These are phyloP conservation scores for Drosophila tsacasi DNA, from an alignment of 1,140 invertebrate genomes.

Conservation along the genomic window DNA sequence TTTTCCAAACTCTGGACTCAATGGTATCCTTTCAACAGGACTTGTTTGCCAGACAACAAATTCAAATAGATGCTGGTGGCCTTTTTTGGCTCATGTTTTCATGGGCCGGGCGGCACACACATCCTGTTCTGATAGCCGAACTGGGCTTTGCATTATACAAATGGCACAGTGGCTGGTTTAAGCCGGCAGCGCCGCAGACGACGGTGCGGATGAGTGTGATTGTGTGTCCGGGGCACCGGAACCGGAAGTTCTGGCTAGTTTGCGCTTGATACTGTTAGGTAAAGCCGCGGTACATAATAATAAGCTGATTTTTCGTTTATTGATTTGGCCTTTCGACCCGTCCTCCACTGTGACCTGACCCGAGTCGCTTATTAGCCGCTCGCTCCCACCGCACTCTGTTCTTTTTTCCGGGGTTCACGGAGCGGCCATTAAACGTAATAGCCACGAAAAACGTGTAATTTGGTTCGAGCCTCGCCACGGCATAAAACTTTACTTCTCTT, in stretches of 20 bases:
- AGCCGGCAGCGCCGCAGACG: slow-evolving; percentile 70
- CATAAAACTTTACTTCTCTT: slow-evolving; percentile 64
- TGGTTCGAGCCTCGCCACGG: slow-evolving; percentile 45
- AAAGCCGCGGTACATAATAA: slow-evolving; percentile 48
- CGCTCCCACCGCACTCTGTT: slow-evolving; percentile 11
- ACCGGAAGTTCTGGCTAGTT: slow-evolving; percentile 82
- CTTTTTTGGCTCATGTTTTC: slow-evolving; percentile 40
- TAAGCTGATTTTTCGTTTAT: slow-evolving; percentile 79
- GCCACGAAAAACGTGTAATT: slow-evolving; percentile 75
- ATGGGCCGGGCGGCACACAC: slow-evolving; percentile 41
- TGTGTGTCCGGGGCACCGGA: slow-evolving; percentile 62
- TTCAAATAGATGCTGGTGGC: slow-evolving; percentile 54
- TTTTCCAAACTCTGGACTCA: slow-evolving; percentile 52
- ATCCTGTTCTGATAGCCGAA: slow-evolving; percentile 74
- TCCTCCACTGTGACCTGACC: slow-evolving; percentile 30
- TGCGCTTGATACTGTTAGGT: slow-evolving; percentile 76
- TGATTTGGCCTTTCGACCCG: slow-evolving; percentile 56
- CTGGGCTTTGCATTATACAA: slow-evolving; percentile 71
- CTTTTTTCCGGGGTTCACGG: slow-evolving; percentile 26
- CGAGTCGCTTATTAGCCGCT: slow-evolving; percentile 66
- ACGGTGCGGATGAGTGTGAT: slow-evolving; percentile 25
- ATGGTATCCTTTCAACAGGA: slow-evolving; percentile 44
- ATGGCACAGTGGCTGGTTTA: slow-evolving; percentile 64
- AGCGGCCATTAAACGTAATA: slow-evolving; percentile 74
- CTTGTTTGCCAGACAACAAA: slow-evolving; percentile 50